Percentiles rank a stretch among this genome's conserved stretches.
These are phyloP conservation scores for Sciaenops ocellatus DNA, from an alignment of 2,797 vertebrate species.

Conservation along the genomic window DNA sequence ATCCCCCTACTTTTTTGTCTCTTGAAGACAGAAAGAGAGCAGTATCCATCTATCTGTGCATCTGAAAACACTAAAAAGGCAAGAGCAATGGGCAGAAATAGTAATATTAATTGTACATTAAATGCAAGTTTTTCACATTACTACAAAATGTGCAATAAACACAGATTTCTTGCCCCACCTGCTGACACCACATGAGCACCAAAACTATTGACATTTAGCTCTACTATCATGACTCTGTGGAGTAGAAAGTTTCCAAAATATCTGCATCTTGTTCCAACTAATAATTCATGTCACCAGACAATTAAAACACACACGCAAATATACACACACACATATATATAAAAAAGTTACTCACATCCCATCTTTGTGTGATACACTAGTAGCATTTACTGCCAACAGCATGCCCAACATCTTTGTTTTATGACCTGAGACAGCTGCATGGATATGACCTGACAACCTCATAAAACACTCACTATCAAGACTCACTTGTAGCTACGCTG, in stretches of 20 bases:
- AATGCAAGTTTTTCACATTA: not conserved
- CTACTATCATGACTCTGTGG: not conserved
- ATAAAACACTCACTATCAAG: conserved; percentile 59
- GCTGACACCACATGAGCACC: not conserved
- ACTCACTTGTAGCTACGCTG: conserved; percentile 18
- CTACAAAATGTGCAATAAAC: not conserved
- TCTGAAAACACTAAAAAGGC: not conserved
- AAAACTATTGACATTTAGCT: not conserved
- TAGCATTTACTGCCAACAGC: conserved; percentile 41
- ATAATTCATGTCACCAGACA: conserved; percentile 31
- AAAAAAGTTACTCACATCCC: conserved; percentile 22
- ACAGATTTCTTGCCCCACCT: not conserved
- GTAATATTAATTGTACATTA: not conserved
- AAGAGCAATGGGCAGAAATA: not conserved
- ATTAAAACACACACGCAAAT: conserved; percentile 7
- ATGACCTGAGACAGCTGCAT: conserved; percentile 63
- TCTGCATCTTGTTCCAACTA: conserved; percentile 8
- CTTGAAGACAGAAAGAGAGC: not conserved
- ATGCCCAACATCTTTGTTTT: conserved; percentile 61
- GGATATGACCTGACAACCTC: conserved; percentile 66
- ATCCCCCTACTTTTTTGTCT: not conserved
- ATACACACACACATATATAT: not conserved
- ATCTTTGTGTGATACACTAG: conserved; percentile 34
- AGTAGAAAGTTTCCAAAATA: not conserved
- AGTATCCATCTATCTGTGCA: not conserved